Evolutionary conservation across 2,797 vertebrate genomes (phyloP).

Genomic region (Chloroceryle amazona): DNA sequence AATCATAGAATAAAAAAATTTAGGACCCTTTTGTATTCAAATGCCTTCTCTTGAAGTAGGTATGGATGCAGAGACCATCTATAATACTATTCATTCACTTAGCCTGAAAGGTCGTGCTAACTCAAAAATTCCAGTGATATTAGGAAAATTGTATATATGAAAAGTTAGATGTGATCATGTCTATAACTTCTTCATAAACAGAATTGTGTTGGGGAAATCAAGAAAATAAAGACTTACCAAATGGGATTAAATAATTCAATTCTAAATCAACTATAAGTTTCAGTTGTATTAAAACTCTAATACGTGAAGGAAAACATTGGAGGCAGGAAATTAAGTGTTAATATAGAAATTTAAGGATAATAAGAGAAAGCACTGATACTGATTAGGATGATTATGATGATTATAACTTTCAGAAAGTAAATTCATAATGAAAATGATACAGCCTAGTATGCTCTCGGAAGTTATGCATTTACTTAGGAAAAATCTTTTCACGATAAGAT

Average conservation of each 20-base stretch:
- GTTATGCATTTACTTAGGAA: conserved; percentile 27
- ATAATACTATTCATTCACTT: neutral
- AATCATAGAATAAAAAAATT: neutral
- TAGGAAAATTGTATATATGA: neutral
- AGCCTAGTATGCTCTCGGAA: neutral
- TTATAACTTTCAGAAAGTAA: conserved; percentile 35
- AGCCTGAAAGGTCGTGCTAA: neutral
- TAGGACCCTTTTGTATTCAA: neutral
- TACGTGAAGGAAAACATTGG: neutral
- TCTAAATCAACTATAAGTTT: conserved; percentile 33
- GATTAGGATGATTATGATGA: conserved; percentile 40
- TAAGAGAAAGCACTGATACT: conserved; percentile 37
- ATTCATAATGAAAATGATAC: conserved; percentile 42
- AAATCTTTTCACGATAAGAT: neutral
- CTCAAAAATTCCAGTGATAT: neutral
- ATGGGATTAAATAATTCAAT: conserved; percentile 5
- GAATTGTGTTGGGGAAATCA: neutral
- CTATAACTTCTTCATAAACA: neutral
- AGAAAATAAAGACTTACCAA: conserved; percentile 16
- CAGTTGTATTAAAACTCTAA: neutral
- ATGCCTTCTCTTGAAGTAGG: neutral
- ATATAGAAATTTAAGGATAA: conserved; percentile 20
- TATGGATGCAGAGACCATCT: neutral
- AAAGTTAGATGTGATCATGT: neutral
- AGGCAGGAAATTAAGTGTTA: conserved; percentile 14